These are phyloP conservation scores for Rhamnusium bicolor DNA, from an alignment of 2,888 invertebrate genomes.

Conservation along the genomic window DNA sequence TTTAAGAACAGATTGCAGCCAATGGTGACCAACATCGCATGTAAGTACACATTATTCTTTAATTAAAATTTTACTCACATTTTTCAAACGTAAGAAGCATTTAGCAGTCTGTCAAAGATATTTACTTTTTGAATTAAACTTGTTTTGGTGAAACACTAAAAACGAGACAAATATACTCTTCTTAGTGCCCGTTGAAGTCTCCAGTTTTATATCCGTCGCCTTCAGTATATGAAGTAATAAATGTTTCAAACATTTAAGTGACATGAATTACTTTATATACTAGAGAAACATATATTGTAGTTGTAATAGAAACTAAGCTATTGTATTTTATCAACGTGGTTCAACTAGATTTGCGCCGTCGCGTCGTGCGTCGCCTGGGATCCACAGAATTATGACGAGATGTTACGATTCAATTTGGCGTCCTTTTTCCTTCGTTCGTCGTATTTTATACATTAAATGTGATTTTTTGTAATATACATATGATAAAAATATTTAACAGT, in stretches of 20 bases:
- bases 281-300: background rate
- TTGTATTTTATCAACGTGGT: background rate
- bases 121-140: background rate
- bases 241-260: background rate
- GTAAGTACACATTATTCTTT: constrained; percentile 1
- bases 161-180: background rate
- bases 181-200: constrained; percentile 10
- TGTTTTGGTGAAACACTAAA: background rate
- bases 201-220: background rate
- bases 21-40: background rate
- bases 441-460: no score
- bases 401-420: no score
- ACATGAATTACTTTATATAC: background rate
- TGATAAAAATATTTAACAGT: no score
- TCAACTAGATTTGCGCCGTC: background rate
- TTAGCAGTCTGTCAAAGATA: no score
- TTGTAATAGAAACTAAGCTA: background rate
- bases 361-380: background rate
- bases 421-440: no score
- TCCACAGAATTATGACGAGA: no score
- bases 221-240: constrained; percentile 12
- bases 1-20: background rate
- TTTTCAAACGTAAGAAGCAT: no score
- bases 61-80: no score
- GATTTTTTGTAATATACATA: no score